Evolutionary conservation across 2,797 vertebrate species (phyloP), one percentile per base, ranked within the genome.

Genomic region (Peromyscus melanophrys): DNA sequence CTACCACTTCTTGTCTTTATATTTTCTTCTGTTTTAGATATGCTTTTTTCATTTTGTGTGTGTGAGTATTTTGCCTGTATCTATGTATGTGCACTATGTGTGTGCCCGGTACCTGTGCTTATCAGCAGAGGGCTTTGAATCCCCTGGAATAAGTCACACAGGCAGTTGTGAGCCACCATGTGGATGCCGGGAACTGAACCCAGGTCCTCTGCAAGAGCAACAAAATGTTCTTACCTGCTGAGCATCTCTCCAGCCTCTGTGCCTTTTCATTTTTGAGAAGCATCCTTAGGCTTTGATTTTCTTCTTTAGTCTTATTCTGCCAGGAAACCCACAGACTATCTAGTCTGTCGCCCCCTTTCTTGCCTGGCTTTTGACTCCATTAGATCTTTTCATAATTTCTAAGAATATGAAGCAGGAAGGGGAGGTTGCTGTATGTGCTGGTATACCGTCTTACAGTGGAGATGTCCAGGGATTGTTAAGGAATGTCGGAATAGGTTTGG

Each of bases 401-500:
- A 31, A 89, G 49, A 16, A 46, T 90, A 69, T 61, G 31, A 92
- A 43, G 6, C 89, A 76, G 84, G 88, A 96, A 96, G 57, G 57
- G 55, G 55, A 92, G 65, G 46, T 83, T 78, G 46, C 77, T 78
- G 0, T 8, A 34, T 25, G 2, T 77, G 49, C 76, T 95, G 37
- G 10, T 78, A 27, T 94, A 76, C 90, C 87, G 78, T 96, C 93
- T 85, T 75, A 49, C 29, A 90, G 73, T 95, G 61, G 85, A 90
- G 94, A 92, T 89, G 77, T 77, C 90, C 71, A 83, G 90, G 67
- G 78, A 55, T 85, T 76, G 12, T 71, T 92, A 71, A 92, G 78
- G 88, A 94, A 94, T 96, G 88, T 96, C 3, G 23, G 93, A 89
- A 49, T 80, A 92, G 80, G 55, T 59, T 96, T 95, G 96, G 94